Percentiles rank a stretch among this genome's conserved stretches.
Evolutionary conservation across 1,140 invertebrate species (phyloP).

Genomic region (Dreissena polymorpha): DNA sequence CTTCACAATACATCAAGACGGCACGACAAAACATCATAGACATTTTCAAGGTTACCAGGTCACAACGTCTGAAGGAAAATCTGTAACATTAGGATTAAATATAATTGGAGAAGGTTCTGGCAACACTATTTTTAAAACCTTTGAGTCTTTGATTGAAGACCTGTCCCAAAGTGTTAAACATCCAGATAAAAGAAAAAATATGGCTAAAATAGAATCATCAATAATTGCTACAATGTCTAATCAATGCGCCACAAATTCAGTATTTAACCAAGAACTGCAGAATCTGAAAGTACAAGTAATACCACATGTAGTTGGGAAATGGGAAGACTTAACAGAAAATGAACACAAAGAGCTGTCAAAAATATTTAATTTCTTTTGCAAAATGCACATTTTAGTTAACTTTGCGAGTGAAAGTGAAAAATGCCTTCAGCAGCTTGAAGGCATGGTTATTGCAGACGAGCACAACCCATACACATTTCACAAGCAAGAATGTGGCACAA

Average conservation of each 20-base stretch:
- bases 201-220: too few relatives aligned
- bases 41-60: slow-evolving; percentile 15
- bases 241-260: not conserved
- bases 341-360: not conserved
- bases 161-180: too few relatives aligned
- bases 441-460: not conserved
- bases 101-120: too few relatives aligned
- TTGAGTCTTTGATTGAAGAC: too few relatives aligned
- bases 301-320: slow-evolving; percentile 1
- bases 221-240: too few relatives aligned
- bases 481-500: not conserved
- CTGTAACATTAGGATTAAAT: too few relatives aligned
- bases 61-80: too few relatives aligned
- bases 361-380: slow-evolving; percentile 12
- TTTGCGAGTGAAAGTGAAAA: slow-evolving; percentile 1
- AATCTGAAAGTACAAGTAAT: not conserved
- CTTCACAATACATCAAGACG: slow-evolving; percentile 10
- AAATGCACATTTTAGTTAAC: slow-evolving; percentile 22
- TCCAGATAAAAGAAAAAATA: too few relatives aligned
- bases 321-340: slow-evolving; percentile 1
- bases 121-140: too few relatives aligned
- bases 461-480: slow-evolving; percentile 1
- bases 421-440: not conserved
- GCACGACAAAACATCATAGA: slow-evolving; percentile 16
- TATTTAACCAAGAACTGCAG: slow-evolving; percentile 12